A percentile compares a stretch with the other conserved stretches of the same genome.
Evolutionary conservation across 2,888 invertebrate genomes (phyloP).

Genomic region (Oxycera nigricornis): DNA sequence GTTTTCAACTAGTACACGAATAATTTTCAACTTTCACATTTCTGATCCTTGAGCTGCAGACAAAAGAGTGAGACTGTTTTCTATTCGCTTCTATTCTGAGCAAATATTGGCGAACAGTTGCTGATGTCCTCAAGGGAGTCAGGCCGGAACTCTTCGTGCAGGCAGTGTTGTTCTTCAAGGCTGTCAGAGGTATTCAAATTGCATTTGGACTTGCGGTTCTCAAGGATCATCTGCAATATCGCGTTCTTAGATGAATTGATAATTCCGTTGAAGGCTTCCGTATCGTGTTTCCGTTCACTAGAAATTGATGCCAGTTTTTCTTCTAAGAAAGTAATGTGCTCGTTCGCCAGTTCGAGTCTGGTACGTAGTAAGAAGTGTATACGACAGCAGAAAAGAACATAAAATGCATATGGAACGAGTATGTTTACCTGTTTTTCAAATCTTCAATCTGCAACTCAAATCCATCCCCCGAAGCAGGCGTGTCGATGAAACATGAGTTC

Average conservation of each 20-base stretch:
- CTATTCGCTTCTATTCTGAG: too few relatives aligned
- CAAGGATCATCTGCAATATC: slow-evolving; percentile 54
- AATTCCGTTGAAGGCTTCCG: slow-evolving; percentile 56
- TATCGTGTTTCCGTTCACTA: slow-evolving; percentile 57
- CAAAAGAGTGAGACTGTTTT: too few relatives aligned
- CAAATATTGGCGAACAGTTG: too few relatives aligned
- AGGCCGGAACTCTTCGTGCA: too few relatives aligned
- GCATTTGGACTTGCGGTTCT: too few relatives aligned
- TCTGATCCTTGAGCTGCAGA: too few relatives aligned
- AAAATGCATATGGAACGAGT: too few relatives aligned
- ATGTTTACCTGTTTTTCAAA: slow-evolving; percentile 55
- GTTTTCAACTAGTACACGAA: too few relatives aligned
- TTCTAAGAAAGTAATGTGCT: slow-evolving; percentile 56
- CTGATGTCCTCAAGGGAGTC: too few relatives aligned
- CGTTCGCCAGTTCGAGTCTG: slow-evolving; percentile 57
- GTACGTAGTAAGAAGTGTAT: not conserved
- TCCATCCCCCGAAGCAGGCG: not conserved
- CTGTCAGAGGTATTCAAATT: too few relatives aligned
- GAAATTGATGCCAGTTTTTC: slow-evolving; percentile 55
- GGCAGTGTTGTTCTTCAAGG: too few relatives aligned
- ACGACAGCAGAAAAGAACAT: not conserved
- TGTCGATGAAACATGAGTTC: slow-evolving; percentile 44
- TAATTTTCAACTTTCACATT: too few relatives aligned
- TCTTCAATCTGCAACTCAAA: slow-evolving; percentile 46
- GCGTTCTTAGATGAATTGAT: slow-evolving; percentile 56